phyloP scores from a whole-genome alignment of 2,113 vertebrate species.

The Pseudorasbora parva region DNA sequence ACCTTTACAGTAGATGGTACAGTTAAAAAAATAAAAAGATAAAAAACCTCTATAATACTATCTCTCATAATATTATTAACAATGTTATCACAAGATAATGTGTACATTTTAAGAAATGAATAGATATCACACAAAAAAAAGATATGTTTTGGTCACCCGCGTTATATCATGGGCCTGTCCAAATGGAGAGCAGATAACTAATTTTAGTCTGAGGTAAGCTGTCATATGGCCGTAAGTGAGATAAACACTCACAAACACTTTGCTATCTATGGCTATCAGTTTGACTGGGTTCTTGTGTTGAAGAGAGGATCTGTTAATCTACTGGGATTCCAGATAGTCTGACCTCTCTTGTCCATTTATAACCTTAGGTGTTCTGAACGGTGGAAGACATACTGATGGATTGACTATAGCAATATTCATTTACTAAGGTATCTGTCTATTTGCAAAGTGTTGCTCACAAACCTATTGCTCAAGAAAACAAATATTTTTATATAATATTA shows the following conservation, averaged over 20 bases:
- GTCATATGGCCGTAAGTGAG: conserved; percentile 49
- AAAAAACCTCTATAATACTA: neutral
- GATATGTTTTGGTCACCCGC: neutral
- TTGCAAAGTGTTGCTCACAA: neutral
- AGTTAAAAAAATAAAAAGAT: too few relatives aligned
- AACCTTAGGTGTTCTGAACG: conserved; percentile 43
- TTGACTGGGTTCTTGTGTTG: conserved; percentile 40
- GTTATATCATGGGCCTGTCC: neutral
- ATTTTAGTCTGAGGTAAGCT: conserved; percentile 59
- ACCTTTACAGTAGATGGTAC: too few relatives aligned
- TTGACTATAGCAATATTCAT: neutral
- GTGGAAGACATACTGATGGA: neutral
- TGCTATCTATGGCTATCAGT: conserved; percentile 53
- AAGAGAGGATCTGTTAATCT: conserved; percentile 62
- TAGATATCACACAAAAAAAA: neutral
- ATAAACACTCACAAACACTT: conserved; percentile 46
- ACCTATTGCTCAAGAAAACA: neutral
- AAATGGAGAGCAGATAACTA: conserved; percentile 53
- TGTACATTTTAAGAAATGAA: neutral
- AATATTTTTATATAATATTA: neutral
- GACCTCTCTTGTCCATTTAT: conserved; percentile 58
- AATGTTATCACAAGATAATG: neutral
- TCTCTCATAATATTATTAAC: neutral
- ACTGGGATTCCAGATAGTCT: conserved; percentile 60
- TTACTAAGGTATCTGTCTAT: neutral